Evolutionary conservation across 2,888 invertebrate species (phyloP), one percentile per base, ranked within the genome.

Genomic region (Athrips mouffetella): DNA sequence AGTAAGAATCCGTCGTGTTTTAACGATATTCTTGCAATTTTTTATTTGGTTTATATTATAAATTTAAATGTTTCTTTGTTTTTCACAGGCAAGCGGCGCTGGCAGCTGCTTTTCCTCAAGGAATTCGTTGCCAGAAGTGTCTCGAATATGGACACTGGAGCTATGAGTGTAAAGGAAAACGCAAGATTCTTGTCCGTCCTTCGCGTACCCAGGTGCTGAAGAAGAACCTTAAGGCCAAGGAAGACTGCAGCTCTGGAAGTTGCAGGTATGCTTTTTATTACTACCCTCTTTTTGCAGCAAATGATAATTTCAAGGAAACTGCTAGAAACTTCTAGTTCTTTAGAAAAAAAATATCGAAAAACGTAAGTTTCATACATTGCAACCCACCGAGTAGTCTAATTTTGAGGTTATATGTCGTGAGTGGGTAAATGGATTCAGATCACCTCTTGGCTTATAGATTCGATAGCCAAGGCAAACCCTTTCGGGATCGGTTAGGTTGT

Each of bases 91-190:
- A 89, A 66, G 91, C 89, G 47, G 91, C 91, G 52, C 78, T 92
- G 67, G 90, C 91, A 10, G 37, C 37, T 25, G 90, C 91, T 0
- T 93, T 92, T 75, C 94, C 94, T 0, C 92, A 94, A 76, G 93
- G 93, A 8, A 91, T 94, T 52, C 91, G 95, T 18, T 98, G 98
- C 73, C 98, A 98, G 76, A 98, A 97, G 83, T 98, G 98, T 71
- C 83, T 97, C 41, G 94, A 97, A 79, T 92, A 92, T 68, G 98
- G 98, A 0, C 98, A 98, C 75, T 98, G 97, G 96, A 97, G 96
- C 52, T 98, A 96, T 67, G 95, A 97, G 77, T 98, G 98, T 73
- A 96, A 92, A 59, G 94, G 94, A 10, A 97, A 97, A 79, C 90
- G 97, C 53, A 98, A 98, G 83, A 94, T 94, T 76, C 86, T 96